Conservation (phyloP, 2,888 invertebrate genomes). For the Clostera curtula region DNA sequence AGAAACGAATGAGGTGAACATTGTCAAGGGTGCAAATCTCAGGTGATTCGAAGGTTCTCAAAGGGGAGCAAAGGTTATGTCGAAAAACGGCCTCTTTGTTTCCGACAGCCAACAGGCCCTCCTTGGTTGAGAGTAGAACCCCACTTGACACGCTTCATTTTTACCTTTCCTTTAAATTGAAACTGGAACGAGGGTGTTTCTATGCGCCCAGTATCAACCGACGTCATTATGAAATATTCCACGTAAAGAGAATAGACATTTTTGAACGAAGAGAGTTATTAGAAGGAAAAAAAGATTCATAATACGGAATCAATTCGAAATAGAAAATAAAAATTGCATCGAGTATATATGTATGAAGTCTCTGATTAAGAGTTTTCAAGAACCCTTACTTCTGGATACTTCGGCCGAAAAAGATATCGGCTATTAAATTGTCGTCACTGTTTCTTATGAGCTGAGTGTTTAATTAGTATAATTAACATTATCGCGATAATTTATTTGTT, state of each 20-base stretch:
- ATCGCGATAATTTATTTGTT: too few relatives aligned
- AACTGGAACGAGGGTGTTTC: constrained; percentile 50
- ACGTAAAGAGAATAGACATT: constrained; percentile 5
- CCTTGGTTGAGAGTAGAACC: constrained; percentile 54
- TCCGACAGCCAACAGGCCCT: constrained; percentile 57
- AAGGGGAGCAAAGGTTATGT: constrained; percentile 40
- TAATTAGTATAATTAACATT: too few relatives aligned
- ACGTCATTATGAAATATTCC: constrained; percentile 40
- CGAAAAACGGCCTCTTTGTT: constrained; percentile 60
- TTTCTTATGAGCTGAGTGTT: too few relatives aligned
- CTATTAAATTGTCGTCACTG: too few relatives aligned
- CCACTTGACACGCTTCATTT: constrained; percentile 69
- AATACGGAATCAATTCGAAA: too few relatives aligned
- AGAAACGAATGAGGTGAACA: constrained; percentile 31
- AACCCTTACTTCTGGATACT: too few relatives aligned
- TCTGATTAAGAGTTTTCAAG: too few relatives aligned
- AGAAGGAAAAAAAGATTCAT: too few relatives aligned
- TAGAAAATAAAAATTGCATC: too few relatives aligned
- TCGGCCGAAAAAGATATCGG: too few relatives aligned
- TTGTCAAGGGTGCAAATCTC: constrained; percentile 46
- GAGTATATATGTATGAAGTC: too few relatives aligned
- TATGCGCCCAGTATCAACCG: constrained; percentile 39
- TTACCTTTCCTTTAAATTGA: constrained; percentile 64
- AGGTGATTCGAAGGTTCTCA: constrained; percentile 46
- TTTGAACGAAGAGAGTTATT: too few relatives aligned